phyloP scores from a whole-genome alignment of 2,797 vertebrate species.

The Muscicapa comitata region DNA sequence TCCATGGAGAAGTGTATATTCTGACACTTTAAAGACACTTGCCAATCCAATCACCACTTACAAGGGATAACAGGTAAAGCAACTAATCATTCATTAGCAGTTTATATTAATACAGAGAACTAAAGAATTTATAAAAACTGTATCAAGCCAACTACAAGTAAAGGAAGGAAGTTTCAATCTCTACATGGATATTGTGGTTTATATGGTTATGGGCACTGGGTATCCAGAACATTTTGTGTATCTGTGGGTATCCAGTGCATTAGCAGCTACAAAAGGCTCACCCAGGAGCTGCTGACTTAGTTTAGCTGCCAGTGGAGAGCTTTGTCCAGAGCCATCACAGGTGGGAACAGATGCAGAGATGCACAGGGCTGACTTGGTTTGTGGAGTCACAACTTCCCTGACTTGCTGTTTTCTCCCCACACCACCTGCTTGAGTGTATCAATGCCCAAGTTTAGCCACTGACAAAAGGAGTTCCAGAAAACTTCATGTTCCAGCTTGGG shows the following conservation, averaged over 20 bases:
- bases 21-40: background rate
- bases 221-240: background rate
- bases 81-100: background rate
- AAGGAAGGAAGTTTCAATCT: background rate
- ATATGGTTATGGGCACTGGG: accelerated
- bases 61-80: background rate
- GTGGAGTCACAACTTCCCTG: background rate
- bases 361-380: background rate
- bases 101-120: background rate
- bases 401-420: background rate
- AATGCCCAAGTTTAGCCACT: background rate
- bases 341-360: background rate
- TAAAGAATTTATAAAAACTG: background rate
- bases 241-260: background rate
- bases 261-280: background rate
- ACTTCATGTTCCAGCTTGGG: background rate
- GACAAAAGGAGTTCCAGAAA: background rate
- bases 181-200: background rate
- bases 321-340: background rate
- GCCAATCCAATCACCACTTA: background rate
- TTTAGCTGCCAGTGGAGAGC: background rate
- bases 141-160: background rate
- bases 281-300: background rate
- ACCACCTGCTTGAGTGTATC: background rate
- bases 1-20: background rate